Evolutionary conservation across 2,797 vertebrate species (phyloP), one percentile per base, ranked within the genome.

Genomic region (Helarctos malayanus): DNA sequence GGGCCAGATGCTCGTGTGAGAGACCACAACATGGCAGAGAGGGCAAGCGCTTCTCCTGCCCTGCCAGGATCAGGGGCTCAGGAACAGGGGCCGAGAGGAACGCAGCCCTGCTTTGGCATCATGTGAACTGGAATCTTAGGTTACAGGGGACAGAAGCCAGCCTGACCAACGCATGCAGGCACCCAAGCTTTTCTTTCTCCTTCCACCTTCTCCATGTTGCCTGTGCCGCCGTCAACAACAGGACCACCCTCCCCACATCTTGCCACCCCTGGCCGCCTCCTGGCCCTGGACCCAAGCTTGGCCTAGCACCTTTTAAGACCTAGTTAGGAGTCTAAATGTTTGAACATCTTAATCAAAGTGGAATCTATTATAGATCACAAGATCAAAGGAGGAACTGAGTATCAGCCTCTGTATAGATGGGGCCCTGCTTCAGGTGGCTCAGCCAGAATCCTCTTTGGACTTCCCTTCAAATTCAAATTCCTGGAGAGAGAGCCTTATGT

Each of bases 161-260:
- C 11, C 54, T 9, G 27, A 35, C 41, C 19, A 14, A 18, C 0
- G 0, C 5, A 14, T 23, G 5, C 1, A 8, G 10, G 10, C 54
- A 19, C 1, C 41, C 38, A 73, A 75, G 38, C 9, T 68, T 38
- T 69, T n/a, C 82, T 57, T 12, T 59, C 49, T 83, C 79, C 13
- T 41, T 65, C 29, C 7, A 8, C 86, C 27, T 89, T 21, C 78
- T 59, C 25, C 45, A 0, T 0, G 1, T 32, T 65, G 38, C 80
- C 86, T 38, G 61, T 8, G 29, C 21, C 11, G 13, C 13, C 9
- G 1, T n/a, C 38, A 45, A n/a, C 29, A 78, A 21, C 35, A 29
- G 21, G 27, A 13, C 69, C n/a, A 27, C 41, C 3, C 2, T 7
- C 6, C 12, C 16, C 49, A 45, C 41, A 19, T 38, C 73, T 84